phyloP scores from a whole-genome alignment of 1,140 invertebrate genomes.

The Diachasmimorpha longicaudata region DNA sequence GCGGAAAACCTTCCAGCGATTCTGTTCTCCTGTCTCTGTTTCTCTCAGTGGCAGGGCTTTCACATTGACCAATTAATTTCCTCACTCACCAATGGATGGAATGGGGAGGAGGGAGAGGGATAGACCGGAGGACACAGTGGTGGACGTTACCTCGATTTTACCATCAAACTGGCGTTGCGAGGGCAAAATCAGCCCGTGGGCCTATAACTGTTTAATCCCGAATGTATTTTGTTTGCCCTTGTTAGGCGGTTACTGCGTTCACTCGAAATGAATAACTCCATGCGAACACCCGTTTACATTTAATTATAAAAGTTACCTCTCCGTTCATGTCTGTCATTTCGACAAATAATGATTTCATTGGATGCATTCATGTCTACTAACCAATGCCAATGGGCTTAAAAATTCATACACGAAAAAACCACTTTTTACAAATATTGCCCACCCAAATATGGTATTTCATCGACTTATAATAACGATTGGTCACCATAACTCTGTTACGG shows the following conservation, averaged over 20 bases:
- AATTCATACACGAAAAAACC: no score
- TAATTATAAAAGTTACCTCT: slow-evolving; percentile 40
- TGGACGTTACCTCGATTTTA: slow-evolving; percentile 19
- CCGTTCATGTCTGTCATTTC: background rate
- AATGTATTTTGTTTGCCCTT: slow-evolving; percentile 43
- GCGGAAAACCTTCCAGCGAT: background rate
- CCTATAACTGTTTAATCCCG: slow-evolving; percentile 42
- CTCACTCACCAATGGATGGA: slow-evolving; percentile 20
- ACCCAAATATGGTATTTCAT: background rate
- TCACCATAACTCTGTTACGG: background rate
- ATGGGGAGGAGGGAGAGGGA: background rate
- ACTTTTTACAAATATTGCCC: no score
- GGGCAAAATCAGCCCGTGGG: background rate
- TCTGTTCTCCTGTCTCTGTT: background rate
- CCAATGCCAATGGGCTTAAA: background rate
- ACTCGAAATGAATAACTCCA: slow-evolving; percentile 31
- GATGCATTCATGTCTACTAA: background rate
- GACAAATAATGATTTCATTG: background rate
- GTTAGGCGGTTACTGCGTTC: slow-evolving; percentile 34
- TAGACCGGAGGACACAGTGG: background rate
- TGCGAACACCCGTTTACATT: slow-evolving; percentile 50
- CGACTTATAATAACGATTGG: background rate
- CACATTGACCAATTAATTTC: slow-evolving; percentile 44
- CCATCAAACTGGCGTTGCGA: slow-evolving; percentile 14
- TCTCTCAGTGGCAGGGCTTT: background rate